Base-by-base conservation (phyloP, 2,113 vertebrate species). In the Myrmecobius fasciatus region DNA sequence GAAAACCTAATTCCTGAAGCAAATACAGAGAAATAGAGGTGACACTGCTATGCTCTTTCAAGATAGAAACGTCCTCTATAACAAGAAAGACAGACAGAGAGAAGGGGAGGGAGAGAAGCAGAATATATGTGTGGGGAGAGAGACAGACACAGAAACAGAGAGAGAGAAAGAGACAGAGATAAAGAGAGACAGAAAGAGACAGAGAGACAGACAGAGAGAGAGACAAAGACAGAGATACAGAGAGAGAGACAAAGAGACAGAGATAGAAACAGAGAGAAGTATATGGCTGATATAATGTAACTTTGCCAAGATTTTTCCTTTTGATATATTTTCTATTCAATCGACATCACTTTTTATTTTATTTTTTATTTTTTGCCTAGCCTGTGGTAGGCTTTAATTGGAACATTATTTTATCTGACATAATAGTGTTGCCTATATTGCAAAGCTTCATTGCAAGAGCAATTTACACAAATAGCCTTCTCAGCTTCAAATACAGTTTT, bases 301-400 rank as follows among this genome's bases (percentile, higher is more conserved):
- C 67, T 94, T 92, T 25, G 90, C 52, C 52, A 46, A 92, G 75
- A 92, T 26, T 92, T 92, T 89, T 94, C 31, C 91, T 67, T 94
- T 90, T 53, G 89, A 75, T 97, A 96, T 96, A 95, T 93, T 95
- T 93, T 95, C 48, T 4, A 91, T 51, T 89, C 93, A 94, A 47
- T 88, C 93, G 93, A 43, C 28, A 36, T 93, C 93, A 20, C 47
- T 36, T 96, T 95, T 56, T n/a, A 95, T 90, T 36, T 96, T 95
- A 28, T n/a, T 96, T 90, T n/a, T n/a, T n/a, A n/a, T n/a, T n/a
- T n/a, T 36, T 96, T 90, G 67, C 20, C 93, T 43, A 52, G 89
- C 43, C 75, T 92, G 91, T 56, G 93, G 89, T 89, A 83, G 25
- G 46, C 26, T 91, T 91, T 91, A 96, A 91, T 67, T 92, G 90